These are phyloP conservation scores for Nemurella pictetii DNA, from an alignment of 2,888 invertebrate genomes.

Conservation along the genomic window DNA sequence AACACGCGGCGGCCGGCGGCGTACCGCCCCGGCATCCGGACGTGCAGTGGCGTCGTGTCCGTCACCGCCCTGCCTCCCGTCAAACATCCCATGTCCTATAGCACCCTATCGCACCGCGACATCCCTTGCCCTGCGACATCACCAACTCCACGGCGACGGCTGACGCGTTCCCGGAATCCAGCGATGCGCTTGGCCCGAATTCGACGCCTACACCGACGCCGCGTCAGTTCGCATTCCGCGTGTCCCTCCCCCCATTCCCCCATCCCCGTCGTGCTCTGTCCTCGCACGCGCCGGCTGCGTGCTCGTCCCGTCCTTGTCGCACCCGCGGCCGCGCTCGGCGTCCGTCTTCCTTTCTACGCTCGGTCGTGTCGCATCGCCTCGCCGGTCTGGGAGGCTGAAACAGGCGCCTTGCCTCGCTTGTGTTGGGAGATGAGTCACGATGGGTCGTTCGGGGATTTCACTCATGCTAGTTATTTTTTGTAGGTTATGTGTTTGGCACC, in stretches of 20 bases:
- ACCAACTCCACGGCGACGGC: not conserved
- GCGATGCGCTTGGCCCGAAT: not conserved
- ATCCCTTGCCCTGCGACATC: not conserved
- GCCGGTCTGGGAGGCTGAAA: too few species aligned
- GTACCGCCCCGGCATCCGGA: not conserved
- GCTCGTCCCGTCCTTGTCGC: not conserved
- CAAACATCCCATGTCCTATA: not conserved
- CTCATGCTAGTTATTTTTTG: too few species aligned
- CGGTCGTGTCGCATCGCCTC: not conserved
- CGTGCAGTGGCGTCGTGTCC: not conserved
- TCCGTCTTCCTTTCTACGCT: conserved; percentile 1
- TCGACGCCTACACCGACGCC: not conserved
- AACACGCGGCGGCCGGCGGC: not conserved
- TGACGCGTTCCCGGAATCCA: too few species aligned
- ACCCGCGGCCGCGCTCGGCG: not conserved
- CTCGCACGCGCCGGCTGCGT: not conserved
- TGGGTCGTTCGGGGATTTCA: too few species aligned
- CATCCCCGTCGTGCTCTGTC: not conserved
- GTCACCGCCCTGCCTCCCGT: not conserved
- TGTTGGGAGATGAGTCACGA: too few species aligned
- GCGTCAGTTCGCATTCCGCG: not conserved
- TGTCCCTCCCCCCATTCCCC: not conserved
- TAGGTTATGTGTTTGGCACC: too few species aligned
- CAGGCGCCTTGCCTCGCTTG: too few species aligned
- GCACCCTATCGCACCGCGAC: not conserved